phyloP scores from a whole-genome alignment of 2,888 invertebrate species.

The Atrina japonica region DNA sequence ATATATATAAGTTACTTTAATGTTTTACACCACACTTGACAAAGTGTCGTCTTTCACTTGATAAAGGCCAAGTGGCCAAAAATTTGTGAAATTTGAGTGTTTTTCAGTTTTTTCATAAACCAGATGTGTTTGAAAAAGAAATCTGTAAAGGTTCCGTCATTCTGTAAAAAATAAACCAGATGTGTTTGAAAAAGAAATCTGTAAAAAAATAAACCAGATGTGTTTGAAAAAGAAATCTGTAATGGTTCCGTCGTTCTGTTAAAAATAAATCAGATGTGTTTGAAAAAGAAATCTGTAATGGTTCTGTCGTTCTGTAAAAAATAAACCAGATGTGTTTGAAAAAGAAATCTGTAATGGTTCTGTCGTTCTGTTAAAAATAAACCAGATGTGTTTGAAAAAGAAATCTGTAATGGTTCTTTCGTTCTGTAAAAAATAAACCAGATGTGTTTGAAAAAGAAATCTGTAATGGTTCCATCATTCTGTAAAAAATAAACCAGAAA shows the following conservation, averaged over 20 bases:
- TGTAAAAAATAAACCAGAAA: constrained; percentile 53
- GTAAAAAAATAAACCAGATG: too few relatives aligned
- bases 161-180: constrained; percentile 63
- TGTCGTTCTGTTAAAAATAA: constrained; percentile 73
- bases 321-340: neutral
- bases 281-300: constrained; percentile 86
- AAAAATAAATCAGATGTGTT: constrained; percentile 15
- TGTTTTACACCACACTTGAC: too few relatives aligned
- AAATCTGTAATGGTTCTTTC: constrained; percentile 93
- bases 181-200: constrained; percentile 85
- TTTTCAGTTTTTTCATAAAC: too few relatives aligned
- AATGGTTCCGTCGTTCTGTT: constrained; percentile 80
- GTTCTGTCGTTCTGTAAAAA: constrained; percentile 77
- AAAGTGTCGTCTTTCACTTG: too few relatives aligned
- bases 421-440: too few relatives aligned
- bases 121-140: constrained; percentile 81
- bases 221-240: constrained; percentile 95
- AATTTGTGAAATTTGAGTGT: too few relatives aligned
- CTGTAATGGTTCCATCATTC: constrained; percentile 83
- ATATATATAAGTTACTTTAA: too few relatives aligned
- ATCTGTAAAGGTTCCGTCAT: constrained; percentile 84
- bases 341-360: constrained; percentile 86
- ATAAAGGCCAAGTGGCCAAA: too few relatives aligned
- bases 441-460: too few relatives aligned
- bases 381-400: neutral